These are phyloP conservation scores for Lasius platythorax DNA, from an alignment of 2,888 invertebrate species.

Conservation along the genomic window DNA sequence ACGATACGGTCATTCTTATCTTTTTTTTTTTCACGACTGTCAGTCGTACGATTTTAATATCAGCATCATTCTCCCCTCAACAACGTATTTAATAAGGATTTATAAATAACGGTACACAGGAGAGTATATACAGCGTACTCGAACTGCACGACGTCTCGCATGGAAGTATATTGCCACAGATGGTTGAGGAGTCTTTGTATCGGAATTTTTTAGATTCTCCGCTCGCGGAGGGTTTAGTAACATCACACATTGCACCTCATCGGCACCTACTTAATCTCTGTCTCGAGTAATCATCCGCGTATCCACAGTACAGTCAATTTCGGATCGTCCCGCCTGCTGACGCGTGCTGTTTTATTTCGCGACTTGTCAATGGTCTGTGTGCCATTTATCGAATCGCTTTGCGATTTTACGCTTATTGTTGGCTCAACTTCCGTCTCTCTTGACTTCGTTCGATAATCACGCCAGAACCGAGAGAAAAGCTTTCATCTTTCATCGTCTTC, in stretches of 20 bases:
- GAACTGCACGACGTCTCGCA: slow-evolving; percentile 30
- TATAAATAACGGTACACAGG: slow-evolving; percentile 48
- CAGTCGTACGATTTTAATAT: slow-evolving; percentile 29
- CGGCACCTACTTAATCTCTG: slow-evolving; percentile 50
- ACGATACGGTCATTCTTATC: background rate
- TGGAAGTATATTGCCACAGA: slow-evolving; percentile 48
- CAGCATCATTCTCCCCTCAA: background rate
- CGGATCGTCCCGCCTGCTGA: slow-evolving; percentile 39
- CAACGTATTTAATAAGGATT: slow-evolving; percentile 38
- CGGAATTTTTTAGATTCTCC: slow-evolving; percentile 27
- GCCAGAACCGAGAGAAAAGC: background rate
- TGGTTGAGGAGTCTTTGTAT: slow-evolving; percentile 51
- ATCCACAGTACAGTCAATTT: slow-evolving; percentile 34
- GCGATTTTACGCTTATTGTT: background rate
- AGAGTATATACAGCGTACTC: background rate
- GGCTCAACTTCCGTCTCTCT: background rate
- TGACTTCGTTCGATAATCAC: slow-evolving; percentile 6
- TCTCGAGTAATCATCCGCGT: slow-evolving; percentile 42
- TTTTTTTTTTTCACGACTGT: background rate
- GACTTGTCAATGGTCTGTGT: slow-evolving; percentile 21
- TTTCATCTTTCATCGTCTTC: background rate
- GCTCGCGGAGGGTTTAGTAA: background rate
- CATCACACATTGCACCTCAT: slow-evolving; percentile 32
- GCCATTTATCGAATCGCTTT: slow-evolving; percentile 6
- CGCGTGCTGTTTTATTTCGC: slow-evolving; percentile 32